A percentile compares a stretch with the other conserved stretches of the same genome.
Evolutionary conservation across 2,113 vertebrate species (phyloP).

Genomic region (Pao palembangensis): DNA sequence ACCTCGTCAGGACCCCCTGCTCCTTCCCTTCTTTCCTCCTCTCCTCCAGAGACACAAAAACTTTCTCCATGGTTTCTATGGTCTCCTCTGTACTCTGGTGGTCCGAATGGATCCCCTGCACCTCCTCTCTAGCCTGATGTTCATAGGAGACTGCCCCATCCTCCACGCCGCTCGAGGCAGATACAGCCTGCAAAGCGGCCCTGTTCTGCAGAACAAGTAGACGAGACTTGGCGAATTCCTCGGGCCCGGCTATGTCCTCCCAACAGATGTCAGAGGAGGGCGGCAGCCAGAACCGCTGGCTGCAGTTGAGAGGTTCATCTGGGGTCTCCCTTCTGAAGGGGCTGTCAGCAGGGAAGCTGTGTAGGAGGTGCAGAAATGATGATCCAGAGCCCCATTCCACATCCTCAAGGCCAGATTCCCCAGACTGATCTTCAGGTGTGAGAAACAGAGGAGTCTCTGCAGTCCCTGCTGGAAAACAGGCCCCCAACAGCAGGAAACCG

Average conservation of each 20-base stretch:
- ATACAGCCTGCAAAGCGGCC: slow-evolving; percentile 70
- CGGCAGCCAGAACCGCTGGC: slow-evolving; percentile 75
- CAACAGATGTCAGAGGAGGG: slow-evolving; percentile 67
- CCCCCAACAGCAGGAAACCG: slow-evolving; percentile 58
- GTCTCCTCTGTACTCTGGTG: slow-evolving; percentile 62
- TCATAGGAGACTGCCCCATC: slow-evolving; percentile 66
- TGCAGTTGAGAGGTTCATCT: slow-evolving; percentile 68
- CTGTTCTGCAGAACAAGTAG: slow-evolving; percentile 76
- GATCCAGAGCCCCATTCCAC: slow-evolving; percentile 74
- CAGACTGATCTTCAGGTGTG: slow-evolving; percentile 23
- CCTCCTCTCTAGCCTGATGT: slow-evolving; percentile 66
- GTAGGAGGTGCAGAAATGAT: slow-evolving; percentile 63
- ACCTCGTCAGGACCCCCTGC: slow-evolving; percentile 61
- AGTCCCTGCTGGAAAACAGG: slow-evolving; percentile 29
- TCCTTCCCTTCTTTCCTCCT: slow-evolving; percentile 68
- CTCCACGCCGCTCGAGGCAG: slow-evolving; percentile 67
- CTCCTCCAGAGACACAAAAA: slow-evolving; percentile 71
- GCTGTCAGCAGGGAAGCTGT: slow-evolving; percentile 75
- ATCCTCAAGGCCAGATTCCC: slow-evolving; percentile 43
- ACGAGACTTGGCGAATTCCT: slow-evolving; percentile 74
- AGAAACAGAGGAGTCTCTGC: slow-evolving; percentile 10
- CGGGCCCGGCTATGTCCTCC: slow-evolving; percentile 68
- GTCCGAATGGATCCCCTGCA: slow-evolving; percentile 67
- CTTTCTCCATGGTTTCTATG: slow-evolving; percentile 69
- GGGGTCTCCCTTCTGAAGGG: slow-evolving; percentile 62